Evolutionary conservation across 2,797 vertebrate genomes (phyloP), one percentile per base, ranked within the genome.

Genomic region (Thamnophis elegans): DNA sequence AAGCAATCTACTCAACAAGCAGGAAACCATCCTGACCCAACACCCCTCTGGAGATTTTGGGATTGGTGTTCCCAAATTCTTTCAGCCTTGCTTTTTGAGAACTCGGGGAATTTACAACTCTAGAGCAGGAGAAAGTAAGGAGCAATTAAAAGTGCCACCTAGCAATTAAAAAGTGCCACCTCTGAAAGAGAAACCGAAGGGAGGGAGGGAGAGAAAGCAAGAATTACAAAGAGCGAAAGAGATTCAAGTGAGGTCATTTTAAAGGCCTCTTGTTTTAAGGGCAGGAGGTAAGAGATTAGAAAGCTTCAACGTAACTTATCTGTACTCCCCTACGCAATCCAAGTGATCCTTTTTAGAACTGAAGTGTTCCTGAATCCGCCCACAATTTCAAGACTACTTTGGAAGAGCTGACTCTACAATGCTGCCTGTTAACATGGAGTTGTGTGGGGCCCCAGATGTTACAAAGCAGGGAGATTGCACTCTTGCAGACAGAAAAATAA

Each of bases 401-500:
- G 8, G 32, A 56, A 36, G n/a, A 53, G 25, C 1, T 10, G 42
- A 51, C 28, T 55, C 58, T 28, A 91, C 92, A 62, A 85, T 47
- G 65, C 62, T 56, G 86, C 86, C 5, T 26, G 18, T 68, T 54
- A 11, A 91, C 26, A 82, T 54, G n/a, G 62, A 85, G 26, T 56
- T 65, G 18, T 53, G 42, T 53, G 60, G 59, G 60, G 86, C 32
- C n/a, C 47, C 68, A 62, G 73, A 85, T 91, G 90, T 93, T 93
- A 47, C 86, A 89, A 85, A 85, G 82, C 47, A 58, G 20, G 7
- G 54, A 73, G 13, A 20, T 10, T 13, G 89, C 55, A 28, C 22
- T 2, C 32, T 36, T 36, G n/a, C 2, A 92, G 36, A 59, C 3
- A 42, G 6, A 56, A 92, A 68, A 47, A 82, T 82, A 82, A 82